Evolutionary conservation across 2,113 vertebrate genomes (phyloP).

Genomic region (Todiramphus chloris): DNA sequence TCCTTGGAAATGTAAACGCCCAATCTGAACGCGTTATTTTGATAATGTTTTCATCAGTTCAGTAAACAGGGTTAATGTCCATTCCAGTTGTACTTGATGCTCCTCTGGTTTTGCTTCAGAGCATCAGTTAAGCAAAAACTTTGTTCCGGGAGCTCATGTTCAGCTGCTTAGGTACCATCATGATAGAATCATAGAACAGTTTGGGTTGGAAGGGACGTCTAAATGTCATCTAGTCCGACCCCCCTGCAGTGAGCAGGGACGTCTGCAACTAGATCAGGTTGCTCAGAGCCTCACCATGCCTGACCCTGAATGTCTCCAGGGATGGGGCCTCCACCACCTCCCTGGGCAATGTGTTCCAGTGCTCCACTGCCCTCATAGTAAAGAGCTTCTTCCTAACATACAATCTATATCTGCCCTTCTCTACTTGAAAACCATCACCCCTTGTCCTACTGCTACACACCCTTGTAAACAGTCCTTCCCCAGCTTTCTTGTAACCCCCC

Average conservation of each 20-base stretch:
- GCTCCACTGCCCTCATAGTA: neutral
- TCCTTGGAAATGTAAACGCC: neutral
- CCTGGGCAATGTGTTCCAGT: neutral
- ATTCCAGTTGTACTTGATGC: neutral
- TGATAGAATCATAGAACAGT: neutral
- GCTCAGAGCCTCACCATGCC: neutral
- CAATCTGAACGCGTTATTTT: neutral
- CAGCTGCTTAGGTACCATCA: neutral
- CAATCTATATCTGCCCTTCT: neutral
- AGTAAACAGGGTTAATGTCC: neutral
- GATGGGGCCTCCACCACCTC: neutral
- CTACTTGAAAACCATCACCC: neutral
- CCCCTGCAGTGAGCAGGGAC: neutral
- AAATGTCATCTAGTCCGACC: neutral
- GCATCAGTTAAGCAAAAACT: neutral
- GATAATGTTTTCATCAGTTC: neutral
- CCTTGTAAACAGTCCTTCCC: neutral
- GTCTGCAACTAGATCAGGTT: neutral
- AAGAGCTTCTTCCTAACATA: neutral
- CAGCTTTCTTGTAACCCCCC: neutral
- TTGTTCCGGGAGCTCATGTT: neutral
- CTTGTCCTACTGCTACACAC: neutral
- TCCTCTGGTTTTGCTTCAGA: neutral
- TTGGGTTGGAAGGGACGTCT: neutral
- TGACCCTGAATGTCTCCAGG: no score